phyloP scores from a whole-genome alignment of 2,113 vertebrate species.

The Numida meleagris region DNA sequence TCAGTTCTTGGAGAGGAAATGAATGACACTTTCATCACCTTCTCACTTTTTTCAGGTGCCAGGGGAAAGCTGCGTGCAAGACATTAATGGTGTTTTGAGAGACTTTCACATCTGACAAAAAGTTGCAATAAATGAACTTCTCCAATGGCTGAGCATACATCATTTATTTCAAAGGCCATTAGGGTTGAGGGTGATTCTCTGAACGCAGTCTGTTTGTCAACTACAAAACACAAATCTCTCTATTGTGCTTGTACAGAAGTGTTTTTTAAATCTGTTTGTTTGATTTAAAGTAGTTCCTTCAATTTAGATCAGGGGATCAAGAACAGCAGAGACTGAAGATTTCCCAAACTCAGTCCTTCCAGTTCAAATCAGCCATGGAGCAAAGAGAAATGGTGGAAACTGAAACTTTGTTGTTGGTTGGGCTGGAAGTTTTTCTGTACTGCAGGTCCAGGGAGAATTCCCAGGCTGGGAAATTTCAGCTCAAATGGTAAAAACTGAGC shows the following conservation, averaged over 20 bases:
- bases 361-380: background rate
- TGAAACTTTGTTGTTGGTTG: background rate
- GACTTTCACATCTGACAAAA: background rate
- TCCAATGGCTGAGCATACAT: background rate
- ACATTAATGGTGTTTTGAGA: background rate
- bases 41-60: background rate
- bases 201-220: background rate
- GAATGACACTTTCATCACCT: background rate
- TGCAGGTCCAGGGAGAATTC: background rate
- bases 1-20: background rate
- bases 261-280: background rate
- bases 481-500: background rate
- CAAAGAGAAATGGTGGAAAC: background rate
- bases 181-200: fast-evolving
- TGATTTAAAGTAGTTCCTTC: background rate
- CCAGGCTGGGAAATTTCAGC: background rate
- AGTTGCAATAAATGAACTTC: background rate
- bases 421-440: background rate
- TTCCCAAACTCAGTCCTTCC: background rate
- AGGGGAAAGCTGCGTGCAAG: background rate
- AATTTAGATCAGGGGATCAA: background rate
- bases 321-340: background rate
- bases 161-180: background rate
- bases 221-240: background rate
- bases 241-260: background rate